Evolutionary conservation across 2,113 vertebrate genomes (phyloP), one percentile per base, ranked within the genome.

Genomic region (Miniopterus natalensis): DNA sequence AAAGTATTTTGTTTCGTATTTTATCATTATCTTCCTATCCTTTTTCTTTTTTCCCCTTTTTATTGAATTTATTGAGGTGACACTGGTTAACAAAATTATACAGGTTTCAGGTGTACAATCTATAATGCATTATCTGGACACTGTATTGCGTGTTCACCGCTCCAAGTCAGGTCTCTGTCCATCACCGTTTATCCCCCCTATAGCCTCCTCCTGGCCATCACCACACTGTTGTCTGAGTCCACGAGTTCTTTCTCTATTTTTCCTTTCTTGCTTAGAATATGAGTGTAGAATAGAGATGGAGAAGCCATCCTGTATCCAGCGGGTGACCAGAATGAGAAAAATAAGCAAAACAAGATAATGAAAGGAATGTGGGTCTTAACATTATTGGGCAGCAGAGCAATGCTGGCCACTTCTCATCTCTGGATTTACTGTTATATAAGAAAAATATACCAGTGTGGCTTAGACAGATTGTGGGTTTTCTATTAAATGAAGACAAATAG

Each of bases 401-500:
- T 57, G 42, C 20, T 47, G 84, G 27, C 7, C 47, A 7, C 40
- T 49, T 66, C 10, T 40, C 40, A 14, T 49, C 71, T 80, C 78
- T 55, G n/a, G 21, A 86, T 77, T 87, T 77, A 51, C 63, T 88
- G 47, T 65, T 77, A 65, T 18, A 2, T 49, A 65, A 87, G 36
- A 71, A 87, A 90, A 93, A 55, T 47, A 42, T 59, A 40, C 23
- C 55, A 73, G 7, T 73, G 53, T 25, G 25, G 4, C 51, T 73
- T 65, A 93, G 31, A 29, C 70, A 25, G 2, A 45, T 2, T 75
- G 20, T 70, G 12, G 31, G 23, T 61, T 91, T 84, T 93, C 55
- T 90, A 3, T 40, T 88, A 93, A 93, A 89, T 57, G 23, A 65
- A 73, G 4, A 84, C 25, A 93, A 84, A 78, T 45, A 65, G 17